Evolutionary conservation across 2,797 vertebrate species (phyloP), one percentile per base, ranked within the genome.

Genomic region (Lagodon rhomboides): DNA sequence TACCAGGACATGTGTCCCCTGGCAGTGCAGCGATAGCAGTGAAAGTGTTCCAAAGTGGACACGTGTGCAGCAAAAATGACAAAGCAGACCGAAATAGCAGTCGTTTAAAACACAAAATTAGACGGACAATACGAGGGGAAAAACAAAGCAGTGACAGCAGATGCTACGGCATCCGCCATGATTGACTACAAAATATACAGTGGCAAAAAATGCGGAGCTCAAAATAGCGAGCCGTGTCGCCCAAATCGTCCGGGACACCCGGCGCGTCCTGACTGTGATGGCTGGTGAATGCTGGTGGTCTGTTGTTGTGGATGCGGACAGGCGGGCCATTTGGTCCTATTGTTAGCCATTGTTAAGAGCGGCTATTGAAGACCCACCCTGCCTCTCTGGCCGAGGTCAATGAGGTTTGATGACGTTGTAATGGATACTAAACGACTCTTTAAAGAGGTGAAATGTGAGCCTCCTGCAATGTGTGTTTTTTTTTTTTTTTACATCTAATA

Each of bases 301-400:
- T 89, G 87, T 88, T 93, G 80, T 91, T 85, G 93, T 77, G 91
- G 95, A 93, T 75, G 77, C 92, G 71, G 83, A 91, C 91, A 87
- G 85, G 88, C 77, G 47, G 85, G 86, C 90, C 90, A 95, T 94
- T 95, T 96, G 91, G 94, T 94, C 80, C 86, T 92, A 93, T 95
- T 95, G 89, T 93, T 92, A 82, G 84, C 81, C 91, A 91, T 94
- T 94, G 87, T 93, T 90, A 63, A 75, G 72, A 67, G 73, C 50
- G 68, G 70, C 85, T 78, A 80, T 91, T 90, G 90, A 90, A 66
- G 62, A 66, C 62, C 43, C 47, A 71, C 78, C 79, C 87, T 84
- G 89, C 73, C 75, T 80, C 86, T 90, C 85, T 74, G 83, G 64
- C 75, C 38, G 84, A 79, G 92, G 92, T 93, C 90, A 93, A 83